phyloP scores from a whole-genome alignment of 37 sponge, comb jelly and placozoan species.

The Cladorhizidae sp. region DNA sequence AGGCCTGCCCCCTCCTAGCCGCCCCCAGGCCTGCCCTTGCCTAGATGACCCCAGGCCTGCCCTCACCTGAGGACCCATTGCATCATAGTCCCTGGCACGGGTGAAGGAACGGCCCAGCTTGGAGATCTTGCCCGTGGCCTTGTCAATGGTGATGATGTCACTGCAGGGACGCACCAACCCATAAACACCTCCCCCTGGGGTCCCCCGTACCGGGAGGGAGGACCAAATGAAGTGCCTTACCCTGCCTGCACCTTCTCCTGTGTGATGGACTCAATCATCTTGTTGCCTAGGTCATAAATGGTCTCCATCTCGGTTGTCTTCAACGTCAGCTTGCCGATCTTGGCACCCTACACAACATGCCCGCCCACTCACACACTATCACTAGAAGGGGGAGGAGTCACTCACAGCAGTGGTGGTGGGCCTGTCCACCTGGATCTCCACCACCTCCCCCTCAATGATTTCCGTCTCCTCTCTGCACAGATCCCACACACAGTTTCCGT shows the following conservation, averaged over 20 bases:
- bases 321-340: constrained; percentile 93
- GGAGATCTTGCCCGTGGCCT: constrained; percentile 90
- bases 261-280: constrained; percentile 97
- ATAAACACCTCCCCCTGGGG: too few relatives aligned
- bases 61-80: constrained; percentile 97
- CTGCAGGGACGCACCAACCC: constrained; percentile 4
- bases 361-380: background rate
- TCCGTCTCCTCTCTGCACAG: constrained; percentile 92
- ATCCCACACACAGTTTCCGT: background rate
- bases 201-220: too few relatives aligned
- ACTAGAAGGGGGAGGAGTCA: background rate
- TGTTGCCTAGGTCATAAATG: constrained; percentile 93
- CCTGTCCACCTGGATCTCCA: constrained; percentile 95
- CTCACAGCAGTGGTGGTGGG: constrained; percentile 92
- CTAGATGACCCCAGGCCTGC: too few relatives aligned
- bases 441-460: constrained; percentile 99
- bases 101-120: constrained; percentile 96
- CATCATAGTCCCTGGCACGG: constrained; percentile 96
- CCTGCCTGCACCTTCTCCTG: constrained; percentile 97
- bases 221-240: too few relatives aligned
- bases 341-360: constrained; percentile 70
- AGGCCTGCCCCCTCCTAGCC: background rate
- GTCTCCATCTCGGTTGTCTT: constrained; percentile 99
- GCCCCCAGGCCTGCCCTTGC: too few relatives aligned
- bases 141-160: constrained; percentile 97